phyloP scores from a whole-genome alignment of 2,888 invertebrate genomes.

The Nemotelus nigrinus region DNA sequence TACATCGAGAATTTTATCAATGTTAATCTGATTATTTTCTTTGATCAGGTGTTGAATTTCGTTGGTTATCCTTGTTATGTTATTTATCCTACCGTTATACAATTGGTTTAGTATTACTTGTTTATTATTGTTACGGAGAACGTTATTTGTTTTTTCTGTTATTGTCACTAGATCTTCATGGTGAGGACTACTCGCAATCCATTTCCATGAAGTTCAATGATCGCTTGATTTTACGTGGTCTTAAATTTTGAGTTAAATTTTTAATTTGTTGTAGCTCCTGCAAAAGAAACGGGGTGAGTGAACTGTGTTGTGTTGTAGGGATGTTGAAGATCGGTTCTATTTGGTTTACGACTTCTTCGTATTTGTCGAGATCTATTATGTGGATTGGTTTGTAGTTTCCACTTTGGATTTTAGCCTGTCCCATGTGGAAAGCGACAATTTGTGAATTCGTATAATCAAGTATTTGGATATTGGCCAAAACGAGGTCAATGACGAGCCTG shows the following conservation, averaged over 20 bases:
- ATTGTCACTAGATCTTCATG: no score
- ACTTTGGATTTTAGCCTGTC: conserved; percentile 4
- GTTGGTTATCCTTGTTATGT: background rate
- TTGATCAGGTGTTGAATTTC: background rate
- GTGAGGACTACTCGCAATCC: background rate
- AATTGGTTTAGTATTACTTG: background rate
- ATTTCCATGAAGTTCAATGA: conserved; percentile 9
- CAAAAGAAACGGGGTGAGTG: background rate
- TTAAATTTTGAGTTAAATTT: conserved; percentile 20
- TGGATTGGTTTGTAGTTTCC: conserved; percentile 18
- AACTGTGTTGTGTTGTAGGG: background rate
- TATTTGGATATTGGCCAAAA: background rate
- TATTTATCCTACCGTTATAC: background rate
- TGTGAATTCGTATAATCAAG: conserved; percentile 7
- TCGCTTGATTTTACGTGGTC: conserved; percentile 16
- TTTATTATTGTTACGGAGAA: no score
- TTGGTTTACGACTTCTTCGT: background rate
- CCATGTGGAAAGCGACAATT: background rate
- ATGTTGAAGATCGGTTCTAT: background rate
- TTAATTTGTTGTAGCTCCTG: background rate
- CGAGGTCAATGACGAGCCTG: background rate
- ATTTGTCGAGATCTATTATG: conserved; percentile 5
- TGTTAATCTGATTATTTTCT: conserved; percentile 7
- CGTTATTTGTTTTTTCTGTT: no score
- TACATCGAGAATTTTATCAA: conserved; percentile 5